phyloP scores from a whole-genome alignment of 2,113 vertebrate species.

The Odobenus rosmarus region DNA sequence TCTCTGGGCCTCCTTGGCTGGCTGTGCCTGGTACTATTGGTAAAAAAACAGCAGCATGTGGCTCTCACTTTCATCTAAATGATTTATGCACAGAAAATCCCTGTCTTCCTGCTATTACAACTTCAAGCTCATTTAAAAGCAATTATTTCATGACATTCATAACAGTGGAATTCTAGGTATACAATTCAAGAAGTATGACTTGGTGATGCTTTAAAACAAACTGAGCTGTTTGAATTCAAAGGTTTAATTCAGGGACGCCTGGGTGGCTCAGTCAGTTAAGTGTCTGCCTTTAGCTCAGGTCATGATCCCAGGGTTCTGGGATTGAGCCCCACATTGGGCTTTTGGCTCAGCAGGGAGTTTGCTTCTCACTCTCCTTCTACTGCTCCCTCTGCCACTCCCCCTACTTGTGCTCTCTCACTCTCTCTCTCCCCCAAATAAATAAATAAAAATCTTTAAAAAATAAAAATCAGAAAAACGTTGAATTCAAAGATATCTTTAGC shows the following conservation, averaged over 20 bases:
- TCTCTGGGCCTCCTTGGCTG: background rate
- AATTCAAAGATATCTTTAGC: background rate
- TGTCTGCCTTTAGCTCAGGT: background rate
- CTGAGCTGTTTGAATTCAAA: background rate
- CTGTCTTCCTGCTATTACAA: background rate
- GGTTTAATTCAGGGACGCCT: background rate
- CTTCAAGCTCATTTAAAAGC: background rate
- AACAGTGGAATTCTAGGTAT: background rate
- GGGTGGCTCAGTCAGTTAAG: background rate
- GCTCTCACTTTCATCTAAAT: background rate
- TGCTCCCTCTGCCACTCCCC: background rate
- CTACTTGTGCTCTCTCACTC: background rate
- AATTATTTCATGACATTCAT: background rate
- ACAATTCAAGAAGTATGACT: background rate
- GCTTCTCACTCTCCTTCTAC: background rate
- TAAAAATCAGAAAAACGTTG: background rate
- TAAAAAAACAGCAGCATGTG: background rate
- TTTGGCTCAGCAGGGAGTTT: background rate
- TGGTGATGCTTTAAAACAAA: background rate
- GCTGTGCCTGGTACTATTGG: background rate
- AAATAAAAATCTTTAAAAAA: background rate
- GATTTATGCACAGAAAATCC: background rate
- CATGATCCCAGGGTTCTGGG: background rate
- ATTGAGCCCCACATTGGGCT: background rate
- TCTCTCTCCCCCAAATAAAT: background rate